Base-by-base conservation (phyloP, 2,797 vertebrate species). In the Hoplostethus mediterraneus region DNA sequence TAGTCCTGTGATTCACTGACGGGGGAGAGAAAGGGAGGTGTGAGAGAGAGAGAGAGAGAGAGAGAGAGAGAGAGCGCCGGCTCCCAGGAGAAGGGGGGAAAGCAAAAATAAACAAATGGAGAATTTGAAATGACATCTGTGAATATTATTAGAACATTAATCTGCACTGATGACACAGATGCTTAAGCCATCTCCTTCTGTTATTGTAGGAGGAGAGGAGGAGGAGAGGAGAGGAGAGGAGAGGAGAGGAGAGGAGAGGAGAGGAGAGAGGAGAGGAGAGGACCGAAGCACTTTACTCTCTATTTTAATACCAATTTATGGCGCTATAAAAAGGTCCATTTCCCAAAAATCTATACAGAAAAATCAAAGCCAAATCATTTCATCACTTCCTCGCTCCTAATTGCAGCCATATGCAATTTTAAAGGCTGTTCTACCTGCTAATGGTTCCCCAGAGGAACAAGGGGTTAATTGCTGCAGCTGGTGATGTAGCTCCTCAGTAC, bases 381-480 rank as follows among this genome's bases (percentile, higher is more conserved):
- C 88, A 36, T 90, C 90, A 86, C 87, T 92, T 89, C 93, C 91
- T 94, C 92, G 88, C 91, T 80, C 87, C 92, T 96, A 95, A 96
- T 95, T 94, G 94, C 94, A 90, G 93, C 91, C 93, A 95, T 90
- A 92, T 90, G 93, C 93, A 94, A 94, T 95, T 96, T 95, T 94
- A 91, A 87, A 94, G 93, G 93, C 92, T 93, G 92, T 92, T 94
- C 93, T 81, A 87, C 93, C 93, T 91, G 86, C 89, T 95, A 95
- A 95, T 94, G 91, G 93, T 76, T 89, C 95, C 91, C 94, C 90
- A 38, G 49, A 93, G 94, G 95, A 95, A 89, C 85, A 71, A 82
- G 81, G 91, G 93, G 95, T 95, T 96, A 96, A 96, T 95, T 94
- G 95, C 95, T 94, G 94, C 95, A 94, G 95, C 95, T 96, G 96